Percentiles rank a stretch among this genome's conserved stretches.
These are phyloP conservation scores for Neosalanx taihuensis DNA, from an alignment of 2,797 vertebrate species.

Conservation along the genomic window DNA sequence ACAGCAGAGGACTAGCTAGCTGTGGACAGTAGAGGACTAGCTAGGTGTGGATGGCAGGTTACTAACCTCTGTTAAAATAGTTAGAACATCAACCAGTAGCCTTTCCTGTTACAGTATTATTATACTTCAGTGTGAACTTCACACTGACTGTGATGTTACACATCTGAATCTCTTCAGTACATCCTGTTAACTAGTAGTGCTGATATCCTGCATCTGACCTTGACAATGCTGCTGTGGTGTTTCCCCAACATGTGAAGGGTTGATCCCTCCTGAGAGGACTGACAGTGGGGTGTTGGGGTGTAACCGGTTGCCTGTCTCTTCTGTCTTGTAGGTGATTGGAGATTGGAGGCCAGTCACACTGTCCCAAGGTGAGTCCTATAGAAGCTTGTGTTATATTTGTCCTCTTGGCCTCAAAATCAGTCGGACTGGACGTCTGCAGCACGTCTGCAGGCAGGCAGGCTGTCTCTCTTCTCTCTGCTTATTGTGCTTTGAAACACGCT, in stretches of 20 bases:
- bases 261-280: neutral
- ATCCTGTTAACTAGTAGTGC: neutral
- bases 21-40: no score
- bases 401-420: conserved; percentile 48
- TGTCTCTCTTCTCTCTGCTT: conserved; percentile 25
- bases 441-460: conserved; percentile 26
- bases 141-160: neutral
- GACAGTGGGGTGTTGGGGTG: conserved; percentile 6
- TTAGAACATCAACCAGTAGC: no score
- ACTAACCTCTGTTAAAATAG: no score
- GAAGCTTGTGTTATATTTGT: conserved; percentile 54
- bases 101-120: neutral
- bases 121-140: no score
- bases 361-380: conserved; percentile 63
- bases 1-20: no score
- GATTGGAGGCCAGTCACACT: conserved; percentile 67
- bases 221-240: conserved; percentile 1
- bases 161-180: no score
- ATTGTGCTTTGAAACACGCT: conserved; percentile 21
- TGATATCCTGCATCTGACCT: conserved; percentile 2
- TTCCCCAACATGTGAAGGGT: conserved; percentile 1
- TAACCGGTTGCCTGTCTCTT: conserved; percentile 28
- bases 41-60: no score
- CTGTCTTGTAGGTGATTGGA: conserved; percentile 69
- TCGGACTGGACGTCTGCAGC: conserved; percentile 49